Conservation (phyloP, 2,888 invertebrate genomes). For the Stenchaetothrips biformis region DNA sequence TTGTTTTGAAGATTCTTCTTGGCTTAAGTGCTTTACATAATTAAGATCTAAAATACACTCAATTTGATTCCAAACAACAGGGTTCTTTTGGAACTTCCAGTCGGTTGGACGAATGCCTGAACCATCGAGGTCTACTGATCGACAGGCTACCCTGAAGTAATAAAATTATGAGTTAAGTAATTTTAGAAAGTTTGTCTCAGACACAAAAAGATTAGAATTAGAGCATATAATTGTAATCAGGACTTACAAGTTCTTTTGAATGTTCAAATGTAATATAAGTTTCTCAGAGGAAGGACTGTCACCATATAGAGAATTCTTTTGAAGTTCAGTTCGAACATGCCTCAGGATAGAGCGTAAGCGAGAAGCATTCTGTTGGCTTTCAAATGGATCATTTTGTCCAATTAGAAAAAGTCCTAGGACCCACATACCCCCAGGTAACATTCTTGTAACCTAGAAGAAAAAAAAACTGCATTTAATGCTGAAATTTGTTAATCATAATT, state of each 20-base stretch:
- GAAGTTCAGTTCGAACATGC: conserved; percentile 54
- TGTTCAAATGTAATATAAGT: conserved; percentile 56
- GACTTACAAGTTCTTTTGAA: conserved; percentile 49
- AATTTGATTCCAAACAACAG: conserved; percentile 69
- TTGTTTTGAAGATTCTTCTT: conserved; percentile 55
- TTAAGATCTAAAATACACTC: conserved; percentile 73
- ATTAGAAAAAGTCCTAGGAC: conserved; percentile 78
- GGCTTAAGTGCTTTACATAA: conserved; percentile 59
- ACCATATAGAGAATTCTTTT: conserved; percentile 57
- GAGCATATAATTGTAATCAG: neutral
- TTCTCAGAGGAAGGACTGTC: conserved; percentile 54
- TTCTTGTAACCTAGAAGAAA: conserved; percentile 61
- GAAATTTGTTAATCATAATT: conserved; percentile 5
- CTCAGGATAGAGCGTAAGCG: conserved; percentile 57
- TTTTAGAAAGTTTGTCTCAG: conserved; percentile 27
- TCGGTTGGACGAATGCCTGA: conserved; percentile 60
- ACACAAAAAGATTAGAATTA: neutral
- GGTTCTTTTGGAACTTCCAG: conserved; percentile 67
- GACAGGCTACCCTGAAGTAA: conserved; percentile 54
- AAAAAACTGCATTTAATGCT: conserved; percentile 27
- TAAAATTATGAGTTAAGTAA: conserved; percentile 30
- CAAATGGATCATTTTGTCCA: conserved; percentile 60
- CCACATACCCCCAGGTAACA: conserved; percentile 86
- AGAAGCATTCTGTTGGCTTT: conserved; percentile 52
- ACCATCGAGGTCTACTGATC: conserved; percentile 56